Conservation (phyloP, 92 coral and sea anemone species). For the Umimayanthus chanpuru region DNA sequence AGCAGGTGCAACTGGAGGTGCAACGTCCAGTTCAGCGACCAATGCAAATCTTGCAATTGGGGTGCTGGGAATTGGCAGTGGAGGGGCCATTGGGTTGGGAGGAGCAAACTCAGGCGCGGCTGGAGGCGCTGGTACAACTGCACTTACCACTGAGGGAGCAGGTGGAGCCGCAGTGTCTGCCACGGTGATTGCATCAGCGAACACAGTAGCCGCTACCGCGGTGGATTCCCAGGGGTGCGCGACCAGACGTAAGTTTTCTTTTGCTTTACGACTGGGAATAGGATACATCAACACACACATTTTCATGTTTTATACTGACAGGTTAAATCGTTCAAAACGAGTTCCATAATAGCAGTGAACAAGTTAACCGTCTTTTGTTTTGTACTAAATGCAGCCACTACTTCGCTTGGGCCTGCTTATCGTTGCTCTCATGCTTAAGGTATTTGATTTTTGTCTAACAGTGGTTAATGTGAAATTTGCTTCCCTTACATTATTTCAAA, state of each 20-base stretch:
- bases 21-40: not conserved
- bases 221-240: constrained; percentile 39
- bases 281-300: too few species aligned
- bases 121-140: not conserved
- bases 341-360: too few species aligned
- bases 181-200: constrained; percentile 36
- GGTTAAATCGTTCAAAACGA: too few species aligned
- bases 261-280: not conserved
- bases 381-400: too few species aligned
- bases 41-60: not conserved
- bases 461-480: too few species aligned
- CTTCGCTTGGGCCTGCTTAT: too few species aligned
- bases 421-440: too few species aligned
- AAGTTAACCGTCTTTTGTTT: too few species aligned
- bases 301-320: too few species aligned
- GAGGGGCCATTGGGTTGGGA: constrained; percentile 33
- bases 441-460: too few species aligned
- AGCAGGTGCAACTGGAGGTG: not conserved
- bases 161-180: constrained; percentile 34
- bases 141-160: constrained; percentile 13
- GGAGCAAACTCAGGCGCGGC: constrained; percentile 32
- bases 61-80: constrained; percentile 28
- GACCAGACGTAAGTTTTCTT: constrained; percentile 13
- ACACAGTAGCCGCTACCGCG: constrained; percentile 26
- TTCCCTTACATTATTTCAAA: too few species aligned